Evolutionary conservation across 2,888 invertebrate genomes (phyloP), one percentile per base, ranked within the genome.

Genomic region (Lasius platythorax): DNA sequence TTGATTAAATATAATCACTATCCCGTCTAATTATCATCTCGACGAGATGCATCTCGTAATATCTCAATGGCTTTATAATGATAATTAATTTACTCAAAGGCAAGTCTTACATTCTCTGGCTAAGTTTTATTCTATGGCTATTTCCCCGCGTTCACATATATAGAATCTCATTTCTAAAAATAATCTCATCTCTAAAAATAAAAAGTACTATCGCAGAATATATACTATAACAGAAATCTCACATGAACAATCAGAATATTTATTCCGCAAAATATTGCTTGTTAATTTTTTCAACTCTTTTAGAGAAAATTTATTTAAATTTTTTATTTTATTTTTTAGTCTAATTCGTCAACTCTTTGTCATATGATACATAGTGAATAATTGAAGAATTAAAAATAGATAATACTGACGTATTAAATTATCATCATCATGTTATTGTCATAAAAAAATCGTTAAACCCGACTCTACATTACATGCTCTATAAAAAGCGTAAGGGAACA

Each of bases 361-460:
- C 4, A 6, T 8, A 9, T 15, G 23, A 0, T 37, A 72, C 33
- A n/a, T n/a, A 8, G 8, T 15, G 30, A 50, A 8, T 9, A 2
- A 53, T 33, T 64, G 2, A 33, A 12, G 3, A 11, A 56, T 68
- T 68, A 4, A 50, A 30, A 68, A 40, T 23, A 53, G 40, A 40
- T 68, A 30, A 68, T 12, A 2, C 3, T 56, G 9, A n/a, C 4
- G 5, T 43, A 46, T 58, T 61, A 74, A 79, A 73, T 73, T 23
- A 30, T 58, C 1, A 40, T 58, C 37, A 73, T 70, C 11, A n/a
- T 58, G 18, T 70, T 70, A 58, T 78, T 9, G 18, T 33, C 5
- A 46, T 12, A 33, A 46, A 61, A 46, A 74, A 12, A 33, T 81
- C 30, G n/a, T 78, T 82, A 66, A 66, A 43, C 8, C 37, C 50